Conservation (phyloP, 1,140 invertebrate genomes). For the Eufriesea mexicana region DNA sequence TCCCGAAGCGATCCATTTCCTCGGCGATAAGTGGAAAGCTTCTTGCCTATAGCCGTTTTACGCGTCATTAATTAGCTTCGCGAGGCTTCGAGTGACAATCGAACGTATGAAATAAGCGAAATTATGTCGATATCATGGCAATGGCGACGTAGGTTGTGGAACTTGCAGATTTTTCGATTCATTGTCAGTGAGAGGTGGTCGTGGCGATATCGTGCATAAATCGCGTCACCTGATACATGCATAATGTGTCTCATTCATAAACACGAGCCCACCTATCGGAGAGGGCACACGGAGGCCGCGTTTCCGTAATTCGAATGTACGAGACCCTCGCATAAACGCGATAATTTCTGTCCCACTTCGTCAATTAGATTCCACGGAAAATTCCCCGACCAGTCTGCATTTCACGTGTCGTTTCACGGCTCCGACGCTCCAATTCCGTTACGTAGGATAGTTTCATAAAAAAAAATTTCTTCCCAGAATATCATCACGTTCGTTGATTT, state of each 20-base stretch:
- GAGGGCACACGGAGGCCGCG: not conserved
- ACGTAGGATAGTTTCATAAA: not conserved
- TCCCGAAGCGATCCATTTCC: not conserved
- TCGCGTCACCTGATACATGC: slow-evolving; percentile 13
- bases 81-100: too few species aligned
- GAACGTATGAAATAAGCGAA: too few species aligned
- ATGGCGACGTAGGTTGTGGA: not conserved
- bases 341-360: slow-evolving; percentile 18
- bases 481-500: not conserved
- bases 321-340: not conserved
- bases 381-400: slow-evolving; percentile 12
- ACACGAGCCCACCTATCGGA: not conserved
- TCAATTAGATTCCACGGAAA: slow-evolving; percentile 24
- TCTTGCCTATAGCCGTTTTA: not conserved
- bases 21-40: not conserved
- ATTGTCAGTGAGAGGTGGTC: slow-evolving; percentile 16
- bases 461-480: not conserved
- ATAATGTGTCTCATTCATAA: slow-evolving; percentile 30
- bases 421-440: not conserved
- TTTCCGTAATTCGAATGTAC: slow-evolving; percentile 22
- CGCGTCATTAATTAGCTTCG: not conserved
- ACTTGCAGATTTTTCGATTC: slow-evolving; percentile 8
- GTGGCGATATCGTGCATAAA: not conserved
- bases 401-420: slow-evolving; percentile 24
- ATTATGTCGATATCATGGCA: too few species aligned